These are phyloP conservation scores for Tenthredo scrophulariae DNA, from an alignment of 2,888 invertebrate species.

Conservation along the genomic window DNA sequence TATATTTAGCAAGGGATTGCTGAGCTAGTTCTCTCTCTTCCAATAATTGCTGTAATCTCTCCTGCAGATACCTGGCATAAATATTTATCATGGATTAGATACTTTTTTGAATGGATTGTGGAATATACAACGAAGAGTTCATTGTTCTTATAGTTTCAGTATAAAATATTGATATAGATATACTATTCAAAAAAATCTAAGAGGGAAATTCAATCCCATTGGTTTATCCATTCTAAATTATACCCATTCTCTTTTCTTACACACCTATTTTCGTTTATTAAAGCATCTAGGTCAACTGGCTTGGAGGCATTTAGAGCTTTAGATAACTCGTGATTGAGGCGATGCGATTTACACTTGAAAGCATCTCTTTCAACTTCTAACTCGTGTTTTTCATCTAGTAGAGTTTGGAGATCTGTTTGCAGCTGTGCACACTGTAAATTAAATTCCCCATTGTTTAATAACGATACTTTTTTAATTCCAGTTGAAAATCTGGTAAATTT, in stretches of 20 bases:
- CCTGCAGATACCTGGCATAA: slow-evolving; percentile 84
- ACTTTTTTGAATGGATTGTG: background rate
- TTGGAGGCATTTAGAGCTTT: slow-evolving; percentile 82
- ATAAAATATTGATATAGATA: background rate
- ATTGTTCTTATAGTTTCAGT: background rate
- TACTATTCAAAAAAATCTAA: background rate
- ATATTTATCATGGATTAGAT: slow-evolving; percentile 37
- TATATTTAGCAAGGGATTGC: slow-evolving; percentile 87
- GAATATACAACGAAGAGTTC: background rate
- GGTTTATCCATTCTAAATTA: background rate
- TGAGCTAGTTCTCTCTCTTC: slow-evolving; percentile 89
- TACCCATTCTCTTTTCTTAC: background rate
- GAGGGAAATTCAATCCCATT: background rate
- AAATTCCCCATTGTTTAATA: background rate
- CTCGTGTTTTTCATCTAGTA: slow-evolving; percentile 93
- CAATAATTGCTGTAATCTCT: slow-evolving; percentile 88
- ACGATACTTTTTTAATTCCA: background rate
- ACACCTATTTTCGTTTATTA: slow-evolving; percentile 89
- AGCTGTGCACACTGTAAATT: slow-evolving; percentile 84
- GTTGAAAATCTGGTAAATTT: slow-evolving; percentile 3
- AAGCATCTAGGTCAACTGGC: slow-evolving; percentile 88
- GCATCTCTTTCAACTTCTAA: slow-evolving; percentile 89
- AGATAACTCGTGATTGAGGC: slow-evolving; percentile 89
- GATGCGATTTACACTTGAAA: slow-evolving; percentile 90
- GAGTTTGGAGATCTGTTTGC: slow-evolving; percentile 87